Conservation (phyloP, 92 coral and sea anemone species). For the Porites cylindrica region DNA sequence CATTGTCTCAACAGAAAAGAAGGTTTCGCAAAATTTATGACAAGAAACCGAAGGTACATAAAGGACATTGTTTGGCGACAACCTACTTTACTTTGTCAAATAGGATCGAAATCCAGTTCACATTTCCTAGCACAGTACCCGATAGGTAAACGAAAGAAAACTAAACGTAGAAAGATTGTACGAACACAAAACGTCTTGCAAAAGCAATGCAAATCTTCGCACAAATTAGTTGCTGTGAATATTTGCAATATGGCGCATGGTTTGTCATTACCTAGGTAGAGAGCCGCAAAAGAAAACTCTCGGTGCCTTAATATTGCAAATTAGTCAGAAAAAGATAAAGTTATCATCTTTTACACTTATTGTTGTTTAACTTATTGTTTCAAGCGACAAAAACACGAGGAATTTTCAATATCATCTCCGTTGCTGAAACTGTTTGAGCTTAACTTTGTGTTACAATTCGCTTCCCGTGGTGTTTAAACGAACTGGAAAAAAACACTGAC, state of each 20-base stretch:
- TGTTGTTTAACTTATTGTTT: too few species aligned
- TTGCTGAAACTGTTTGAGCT: neutral
- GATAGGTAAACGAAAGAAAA: neutral
- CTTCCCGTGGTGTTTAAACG: conserved; percentile 24
- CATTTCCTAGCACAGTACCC: neutral
- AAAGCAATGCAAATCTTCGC: neutral
- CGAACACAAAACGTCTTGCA: neutral
- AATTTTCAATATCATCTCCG: conserved; percentile 8
- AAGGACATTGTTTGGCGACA: neutral
- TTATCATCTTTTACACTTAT: neutral
- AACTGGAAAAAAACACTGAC: neutral
- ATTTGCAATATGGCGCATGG: conserved; percentile 29
- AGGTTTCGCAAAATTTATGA: conserved; percentile 15
- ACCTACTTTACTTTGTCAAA: neutral
- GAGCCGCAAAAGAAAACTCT: conserved; percentile 28
- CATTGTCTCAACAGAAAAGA: neutral
- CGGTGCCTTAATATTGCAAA: neutral
- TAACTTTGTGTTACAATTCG: conserved; percentile 9
- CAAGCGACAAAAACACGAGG: neutral
- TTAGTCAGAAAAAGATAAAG: neutral
- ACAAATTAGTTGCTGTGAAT: neutral
- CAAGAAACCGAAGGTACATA: neutral
- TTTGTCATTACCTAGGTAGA: conserved; percentile 17
- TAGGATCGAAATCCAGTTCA: conserved; percentile 1
- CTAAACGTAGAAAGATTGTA: neutral